phyloP scores from a whole-genome alignment of 2,113 vertebrate species.

The Ceyx margarethae region DNA sequence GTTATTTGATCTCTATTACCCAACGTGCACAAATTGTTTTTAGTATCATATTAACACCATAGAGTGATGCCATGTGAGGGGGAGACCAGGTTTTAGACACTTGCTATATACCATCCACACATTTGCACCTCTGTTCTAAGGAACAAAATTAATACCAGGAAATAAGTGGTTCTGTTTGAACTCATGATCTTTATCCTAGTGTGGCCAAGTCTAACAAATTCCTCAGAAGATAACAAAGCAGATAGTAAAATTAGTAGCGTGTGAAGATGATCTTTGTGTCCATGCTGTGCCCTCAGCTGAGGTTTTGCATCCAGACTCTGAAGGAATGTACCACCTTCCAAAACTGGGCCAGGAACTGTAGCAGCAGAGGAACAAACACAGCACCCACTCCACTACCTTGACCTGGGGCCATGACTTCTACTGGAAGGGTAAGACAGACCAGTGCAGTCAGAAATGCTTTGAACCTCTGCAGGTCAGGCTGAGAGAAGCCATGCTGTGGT shows the following conservation, averaged over 20 bases:
- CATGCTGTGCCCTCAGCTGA: neutral
- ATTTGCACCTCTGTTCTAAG: neutral
- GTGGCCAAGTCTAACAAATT: neutral
- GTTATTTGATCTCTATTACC: neutral
- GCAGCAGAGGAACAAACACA: neutral
- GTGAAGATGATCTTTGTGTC: neutral
- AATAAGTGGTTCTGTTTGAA: neutral
- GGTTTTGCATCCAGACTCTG: neutral
- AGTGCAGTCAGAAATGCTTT: neutral
- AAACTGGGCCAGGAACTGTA: neutral
- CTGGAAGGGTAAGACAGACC: neutral
- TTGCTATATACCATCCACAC: neutral
- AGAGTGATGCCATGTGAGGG: neutral
- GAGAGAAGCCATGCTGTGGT: neutral
- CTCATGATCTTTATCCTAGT: accelerated
- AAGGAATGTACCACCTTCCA: neutral
- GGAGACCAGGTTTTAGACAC: neutral
- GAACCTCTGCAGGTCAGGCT: neutral
- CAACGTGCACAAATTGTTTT: neutral
- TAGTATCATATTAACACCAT: neutral
- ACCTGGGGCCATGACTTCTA: accelerated
- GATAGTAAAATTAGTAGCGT: neutral
- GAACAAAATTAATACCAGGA: neutral
- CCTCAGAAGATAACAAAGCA: neutral
- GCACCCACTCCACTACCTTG: accelerated